Percentiles rank a stretch among this genome's conserved stretches.
Evolutionary conservation across 2,888 invertebrate genomes (phyloP).

Genomic region (Elegia similella): DNA sequence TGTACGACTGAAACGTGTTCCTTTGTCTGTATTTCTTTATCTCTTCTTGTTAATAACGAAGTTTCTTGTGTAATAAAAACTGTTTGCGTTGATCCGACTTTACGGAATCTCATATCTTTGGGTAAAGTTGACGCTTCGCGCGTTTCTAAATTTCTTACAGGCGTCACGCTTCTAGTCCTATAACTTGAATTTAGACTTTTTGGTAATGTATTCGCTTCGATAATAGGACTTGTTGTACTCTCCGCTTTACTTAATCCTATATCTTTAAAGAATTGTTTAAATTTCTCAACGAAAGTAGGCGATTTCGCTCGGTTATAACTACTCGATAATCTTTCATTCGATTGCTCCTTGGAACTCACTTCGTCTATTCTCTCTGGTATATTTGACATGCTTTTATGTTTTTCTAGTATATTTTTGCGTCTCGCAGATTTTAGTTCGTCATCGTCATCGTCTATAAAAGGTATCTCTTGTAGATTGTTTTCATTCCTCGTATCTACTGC

Average conservation of each 20-base stretch:
- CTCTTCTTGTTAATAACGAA: conserved; percentile 37
- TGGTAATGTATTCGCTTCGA: conserved; percentile 52
- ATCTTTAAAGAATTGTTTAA: conserved; percentile 71
- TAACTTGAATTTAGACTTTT: conserved; percentile 65
- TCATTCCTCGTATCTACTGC: conserved; percentile 73
- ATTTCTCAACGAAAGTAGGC: conserved; percentile 73
- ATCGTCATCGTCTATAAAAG: conserved; percentile 72
- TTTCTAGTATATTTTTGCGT: conserved; percentile 54
- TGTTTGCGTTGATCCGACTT: conserved; percentile 67
- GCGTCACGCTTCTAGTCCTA: conserved; percentile 57
- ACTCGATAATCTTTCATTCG: conserved; percentile 57
- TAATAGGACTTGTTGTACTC: conserved; percentile 35
- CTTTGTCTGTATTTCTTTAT: conserved; percentile 48
- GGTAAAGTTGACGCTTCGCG: conserved; percentile 67
- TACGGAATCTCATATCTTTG: conserved; percentile 73
- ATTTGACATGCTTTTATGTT: conserved; percentile 72
- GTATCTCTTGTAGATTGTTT: conserved; percentile 73
- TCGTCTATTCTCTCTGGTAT: conserved; percentile 70
- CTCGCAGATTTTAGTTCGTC: conserved; percentile 52
- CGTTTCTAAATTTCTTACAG: conserved; percentile 44
- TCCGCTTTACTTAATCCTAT: conserved; percentile 66
- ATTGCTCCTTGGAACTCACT: conserved; percentile 52
- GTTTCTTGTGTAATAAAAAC: conserved; percentile 69
- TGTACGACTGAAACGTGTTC: conserved; percentile 70
- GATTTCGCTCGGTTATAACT: conserved; percentile 70